Base-by-base conservation (phyloP, 2,797 vertebrate genomes). In the Myotis myotis region DNA sequence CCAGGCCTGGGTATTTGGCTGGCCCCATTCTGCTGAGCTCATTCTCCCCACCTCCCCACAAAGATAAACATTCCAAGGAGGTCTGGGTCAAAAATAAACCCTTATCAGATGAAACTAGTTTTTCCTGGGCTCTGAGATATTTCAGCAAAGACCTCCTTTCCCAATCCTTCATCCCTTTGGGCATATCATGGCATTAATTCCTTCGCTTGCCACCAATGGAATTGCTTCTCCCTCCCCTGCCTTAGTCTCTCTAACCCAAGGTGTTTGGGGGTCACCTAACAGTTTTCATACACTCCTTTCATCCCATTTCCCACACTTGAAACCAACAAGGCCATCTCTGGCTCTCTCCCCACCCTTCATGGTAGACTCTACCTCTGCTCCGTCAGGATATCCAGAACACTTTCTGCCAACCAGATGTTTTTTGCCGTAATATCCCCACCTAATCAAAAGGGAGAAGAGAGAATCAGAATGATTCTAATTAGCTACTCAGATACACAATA, bases 371-470 rank as follows among this genome's bases (percentile, higher is more conserved):
- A 99, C 99, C 99, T 99, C 78, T 99, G 99, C 5, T 99, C 99
- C 0, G 99, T 98, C 86, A 99, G 98, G 95, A 99, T 99, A 78
- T 99, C 99, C 90, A 99, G 98, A 8, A 99, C 99, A 6, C 97
- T 99, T 97, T 99, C 99, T 0, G 99, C 99, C 98, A 99, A 92
- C 99, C 99, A 99, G 94, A 99, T 98, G 91, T 99, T 99, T 98
- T 99, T 99, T 0, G 98, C 97, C 0, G 99, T 99, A 85, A 99
- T 98, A 49, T 99, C 99, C 82, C 99, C 99, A 0, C 99, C 99
- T 99, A 97, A 38, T 94, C 71, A 97, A 91, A 64, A 13, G 2
- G 41, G 30, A 90, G 53, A 51, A 66, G 64, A 80, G 28, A 96
- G 71, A 95, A 87, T 75, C 87, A 97, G 92, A 90, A 93, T 3